These are phyloP conservation scores for Campoletis sonorensis DNA, from an alignment of 1,140 invertebrate genomes.

Conservation along the genomic window DNA sequence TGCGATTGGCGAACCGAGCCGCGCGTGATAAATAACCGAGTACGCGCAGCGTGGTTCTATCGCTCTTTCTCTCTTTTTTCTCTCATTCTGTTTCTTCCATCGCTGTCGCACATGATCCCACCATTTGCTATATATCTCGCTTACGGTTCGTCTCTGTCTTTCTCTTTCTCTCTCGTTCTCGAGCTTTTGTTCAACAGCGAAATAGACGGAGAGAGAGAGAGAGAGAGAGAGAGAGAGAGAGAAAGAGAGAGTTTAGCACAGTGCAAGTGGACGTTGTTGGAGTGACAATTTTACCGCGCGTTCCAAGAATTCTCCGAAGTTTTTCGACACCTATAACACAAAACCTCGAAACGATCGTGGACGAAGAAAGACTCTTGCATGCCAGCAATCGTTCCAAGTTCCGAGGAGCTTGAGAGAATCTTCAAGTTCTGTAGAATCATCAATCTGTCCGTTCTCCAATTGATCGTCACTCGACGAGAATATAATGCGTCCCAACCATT, in stretches of 20 bases:
- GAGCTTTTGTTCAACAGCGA: constrained; percentile 15
- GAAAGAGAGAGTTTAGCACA: constrained; percentile 33
- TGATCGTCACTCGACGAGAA: constrained; percentile 29
- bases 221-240: constrained; percentile 38
- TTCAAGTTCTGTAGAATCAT: constrained; percentile 22
- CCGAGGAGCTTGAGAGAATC: background rate
- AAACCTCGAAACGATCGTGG: background rate
- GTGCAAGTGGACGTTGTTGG: background rate
- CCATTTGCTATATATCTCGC: background rate
- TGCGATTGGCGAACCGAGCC: constrained; percentile 66
- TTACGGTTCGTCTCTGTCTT: constrained; percentile 37
- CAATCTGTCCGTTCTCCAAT: constrained; percentile 29
- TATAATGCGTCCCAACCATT: constrained; percentile 22
- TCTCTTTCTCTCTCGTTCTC: constrained; percentile 25
- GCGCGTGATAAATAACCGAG: constrained; percentile 73
- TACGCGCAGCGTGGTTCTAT: constrained; percentile 46
- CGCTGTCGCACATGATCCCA: constrained; percentile 2
- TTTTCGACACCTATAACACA: constrained; percentile 15
- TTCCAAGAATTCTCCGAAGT: constrained; percentile 32
- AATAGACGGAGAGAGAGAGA: constrained; percentile 25
- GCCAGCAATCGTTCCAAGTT: background rate
- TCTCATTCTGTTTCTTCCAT: background rate
- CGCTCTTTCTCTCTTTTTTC: constrained; percentile 5
- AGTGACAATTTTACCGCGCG: constrained; percentile 34
- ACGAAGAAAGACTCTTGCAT: background rate